phyloP scores from a whole-genome alignment of 2,888 invertebrate species.

The Drosophila flavopinicola region DNA sequence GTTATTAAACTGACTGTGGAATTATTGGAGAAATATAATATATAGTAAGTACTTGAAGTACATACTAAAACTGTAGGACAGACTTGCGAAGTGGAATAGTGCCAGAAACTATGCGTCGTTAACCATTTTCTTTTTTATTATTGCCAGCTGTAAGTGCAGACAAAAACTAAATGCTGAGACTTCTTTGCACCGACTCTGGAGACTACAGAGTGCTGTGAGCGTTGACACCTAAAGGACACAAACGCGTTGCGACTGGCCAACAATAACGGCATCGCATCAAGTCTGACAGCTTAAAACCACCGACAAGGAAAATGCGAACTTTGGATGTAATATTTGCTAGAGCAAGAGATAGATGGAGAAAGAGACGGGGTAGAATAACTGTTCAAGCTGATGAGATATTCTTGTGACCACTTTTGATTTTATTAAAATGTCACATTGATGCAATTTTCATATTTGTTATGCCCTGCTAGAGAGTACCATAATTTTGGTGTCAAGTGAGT shows the following conservation, averaged over 20 bases:
- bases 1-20: too few relatives aligned
- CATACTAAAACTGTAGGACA: too few relatives aligned
- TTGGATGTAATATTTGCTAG: neutral
- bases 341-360: neutral
- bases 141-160: constrained; percentile 7
- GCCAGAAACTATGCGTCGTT: too few relatives aligned
- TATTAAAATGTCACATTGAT: too few relatives aligned
- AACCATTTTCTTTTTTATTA: constrained; percentile 1
- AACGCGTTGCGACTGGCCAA: constrained; percentile 17
- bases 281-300: constrained; percentile 1
- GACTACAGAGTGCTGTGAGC: constrained; percentile 5
- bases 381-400: constrained; percentile 7
- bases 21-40: too few relatives aligned
- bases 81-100: too few relatives aligned
- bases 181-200: constrained; percentile 5
- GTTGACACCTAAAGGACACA: constrained; percentile 28
- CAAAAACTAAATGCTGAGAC: neutral
- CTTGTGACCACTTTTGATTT: too few relatives aligned
- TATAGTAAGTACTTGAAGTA: too few relatives aligned
- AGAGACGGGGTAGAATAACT: neutral
- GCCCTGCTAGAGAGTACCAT: too few relatives aligned
- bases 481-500: too few relatives aligned
- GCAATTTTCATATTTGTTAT: too few relatives aligned
- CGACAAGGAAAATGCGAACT: neutral
- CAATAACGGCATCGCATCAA: constrained; percentile 24